These are phyloP conservation scores for Rhinolophus sinicus DNA, from an alignment of 2,113 vertebrate species.

Conservation along the genomic window DNA sequence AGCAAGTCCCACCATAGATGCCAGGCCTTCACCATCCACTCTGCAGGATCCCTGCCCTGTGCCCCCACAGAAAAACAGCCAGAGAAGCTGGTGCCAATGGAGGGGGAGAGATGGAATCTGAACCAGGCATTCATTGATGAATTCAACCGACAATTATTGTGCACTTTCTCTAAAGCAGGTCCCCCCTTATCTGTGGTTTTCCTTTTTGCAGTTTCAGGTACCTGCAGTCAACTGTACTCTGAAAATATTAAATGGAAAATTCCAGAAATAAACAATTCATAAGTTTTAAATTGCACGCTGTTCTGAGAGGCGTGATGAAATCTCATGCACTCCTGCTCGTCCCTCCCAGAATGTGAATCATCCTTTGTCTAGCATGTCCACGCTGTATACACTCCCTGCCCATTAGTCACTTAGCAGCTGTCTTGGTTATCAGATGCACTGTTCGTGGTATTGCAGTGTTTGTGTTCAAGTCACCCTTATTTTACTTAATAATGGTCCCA, in stretches of 20 bases:
- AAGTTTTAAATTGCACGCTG: neutral
- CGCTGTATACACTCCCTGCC: neutral
- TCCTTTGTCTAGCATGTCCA: neutral
- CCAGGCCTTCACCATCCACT: neutral
- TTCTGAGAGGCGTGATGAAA: neutral
- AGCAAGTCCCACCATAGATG: neutral
- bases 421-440: neutral
- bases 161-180: neutral
- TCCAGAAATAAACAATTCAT: neutral
- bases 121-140: neutral
- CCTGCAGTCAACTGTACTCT: neutral
- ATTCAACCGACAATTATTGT: neutral
- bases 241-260: neutral
- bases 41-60: neutral
- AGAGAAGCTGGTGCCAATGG: neutral
- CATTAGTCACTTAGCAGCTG: neutral
- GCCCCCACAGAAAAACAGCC: neutral
- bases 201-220: neutral
- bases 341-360: neutral
- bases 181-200: neutral
- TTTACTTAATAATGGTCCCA: neutral
- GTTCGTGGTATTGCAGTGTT: neutral
- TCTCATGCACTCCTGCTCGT: neutral
- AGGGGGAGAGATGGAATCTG: neutral
- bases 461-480: neutral